A percentile compares a stretch with the other conserved stretches of the same genome.
Evolutionary conservation across 2,797 vertebrate species (phyloP).

Genomic region (Lepilemur septentrionalis): DNA sequence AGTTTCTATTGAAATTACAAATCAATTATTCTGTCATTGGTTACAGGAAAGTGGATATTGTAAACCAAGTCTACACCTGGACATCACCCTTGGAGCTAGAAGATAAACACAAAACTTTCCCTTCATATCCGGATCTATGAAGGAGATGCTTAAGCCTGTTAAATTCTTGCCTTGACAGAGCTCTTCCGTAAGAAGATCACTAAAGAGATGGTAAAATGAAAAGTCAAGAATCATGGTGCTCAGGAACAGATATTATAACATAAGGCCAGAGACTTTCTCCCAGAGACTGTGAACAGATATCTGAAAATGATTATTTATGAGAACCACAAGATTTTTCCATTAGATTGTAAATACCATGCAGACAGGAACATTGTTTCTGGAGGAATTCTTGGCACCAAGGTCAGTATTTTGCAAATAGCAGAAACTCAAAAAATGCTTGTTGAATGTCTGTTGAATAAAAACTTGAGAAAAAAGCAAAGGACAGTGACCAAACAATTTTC

Average conservation of each 20-base stretch:
- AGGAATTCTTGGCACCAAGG: neutral
- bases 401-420: neutral
- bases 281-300: neutral
- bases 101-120: neutral
- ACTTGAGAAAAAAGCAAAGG: neutral
- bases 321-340: neutral
- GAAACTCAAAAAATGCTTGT: neutral
- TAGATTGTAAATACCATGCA: neutral
- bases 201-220: neutral
- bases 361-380: neutral
- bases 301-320: neutral
- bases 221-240: neutral
- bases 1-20: neutral
- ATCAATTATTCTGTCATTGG: neutral
- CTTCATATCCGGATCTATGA: neutral
- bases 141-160: neutral
- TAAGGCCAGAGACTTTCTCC: neutral
- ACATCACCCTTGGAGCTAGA: neutral
- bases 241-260: neutral
- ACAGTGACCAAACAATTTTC: neutral
- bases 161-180: neutral
- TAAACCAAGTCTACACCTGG: neutral
- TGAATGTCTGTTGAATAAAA: neutral
- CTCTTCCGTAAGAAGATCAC: neutral
- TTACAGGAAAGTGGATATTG: neutral